These are phyloP conservation scores for Callionymus lyra DNA, from an alignment of 2,113 vertebrate species.

Conservation along the genomic window DNA sequence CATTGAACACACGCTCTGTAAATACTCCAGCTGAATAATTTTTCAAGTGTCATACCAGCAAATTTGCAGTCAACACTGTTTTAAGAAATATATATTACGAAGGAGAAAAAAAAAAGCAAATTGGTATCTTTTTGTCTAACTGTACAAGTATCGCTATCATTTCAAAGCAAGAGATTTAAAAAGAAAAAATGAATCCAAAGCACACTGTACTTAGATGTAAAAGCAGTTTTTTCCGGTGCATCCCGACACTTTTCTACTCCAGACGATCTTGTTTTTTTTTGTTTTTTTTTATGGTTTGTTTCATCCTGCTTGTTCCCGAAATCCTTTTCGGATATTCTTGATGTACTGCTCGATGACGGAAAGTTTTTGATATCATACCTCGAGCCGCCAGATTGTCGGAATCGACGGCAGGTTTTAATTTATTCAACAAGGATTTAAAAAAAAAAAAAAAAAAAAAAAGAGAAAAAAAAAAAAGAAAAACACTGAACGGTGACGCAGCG, in stretches of 20 bases:
- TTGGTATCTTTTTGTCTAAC: conserved; percentile 52
- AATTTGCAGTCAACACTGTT: conserved; percentile 72
- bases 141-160: conserved; percentile 42
- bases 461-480: neutral
- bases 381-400: conserved; percentile 86
- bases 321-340: conserved; percentile 39
- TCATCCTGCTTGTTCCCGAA: conserved; percentile 51
- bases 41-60: conserved; percentile 80
- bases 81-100: conserved; percentile 30
- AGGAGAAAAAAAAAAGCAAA: conserved; percentile 21
- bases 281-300: conserved; percentile 49
- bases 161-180: conserved; percentile 34
- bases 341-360: conserved; percentile 62
- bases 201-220: conserved; percentile 78
- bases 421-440: conserved; percentile 70
- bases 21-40: conserved; percentile 72
- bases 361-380: conserved; percentile 88
- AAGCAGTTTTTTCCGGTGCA: conserved; percentile 49
- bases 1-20: conserved; percentile 63
- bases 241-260: conserved; percentile 69
- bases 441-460: neutral
- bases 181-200: conserved; percentile 72
- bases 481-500: conserved; percentile 67
- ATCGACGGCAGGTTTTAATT: conserved; percentile 85
- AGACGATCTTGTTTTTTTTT: conserved; percentile 51